These are phyloP conservation scores for Herpailurus yagouaroundi DNA, from an alignment of 2,113 vertebrate species.

Conservation along the genomic window DNA sequence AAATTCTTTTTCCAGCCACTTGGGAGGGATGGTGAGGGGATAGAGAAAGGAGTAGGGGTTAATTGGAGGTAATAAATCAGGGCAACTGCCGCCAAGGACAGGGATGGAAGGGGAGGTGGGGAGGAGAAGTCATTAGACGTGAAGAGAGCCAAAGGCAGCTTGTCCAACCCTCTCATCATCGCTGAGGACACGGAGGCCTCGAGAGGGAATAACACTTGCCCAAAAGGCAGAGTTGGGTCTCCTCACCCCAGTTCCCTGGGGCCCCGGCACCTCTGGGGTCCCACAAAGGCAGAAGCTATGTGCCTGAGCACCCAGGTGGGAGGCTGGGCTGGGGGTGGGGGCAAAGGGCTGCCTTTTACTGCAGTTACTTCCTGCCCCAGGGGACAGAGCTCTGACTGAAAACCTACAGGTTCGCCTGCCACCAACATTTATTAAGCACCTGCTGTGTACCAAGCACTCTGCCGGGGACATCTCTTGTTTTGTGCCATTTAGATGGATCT, in stretches of 20 bases:
- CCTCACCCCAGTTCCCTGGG: neutral
- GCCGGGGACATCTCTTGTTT: neutral
- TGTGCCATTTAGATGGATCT: neutral
- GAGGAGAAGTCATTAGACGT: slow-evolving; percentile 52
- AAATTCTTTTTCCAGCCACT: slow-evolving; percentile 28
- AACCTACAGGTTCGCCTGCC: neutral
- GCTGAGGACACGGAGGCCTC: neutral
- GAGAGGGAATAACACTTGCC: neutral
- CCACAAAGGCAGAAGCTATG: neutral
- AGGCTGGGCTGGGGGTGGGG: neutral
- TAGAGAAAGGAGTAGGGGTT: slow-evolving; percentile 41
- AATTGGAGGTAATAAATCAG: slow-evolving; percentile 67
- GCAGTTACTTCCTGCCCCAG: neutral
- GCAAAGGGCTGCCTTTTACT: neutral
- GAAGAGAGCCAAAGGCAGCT: slow-evolving; percentile 22
- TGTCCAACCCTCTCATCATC: slow-evolving; percentile 21
- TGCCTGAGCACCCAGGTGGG: neutral
- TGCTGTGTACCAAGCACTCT: neutral
- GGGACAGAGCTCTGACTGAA: neutral
- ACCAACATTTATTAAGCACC: neutral
- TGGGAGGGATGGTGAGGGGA: neutral
- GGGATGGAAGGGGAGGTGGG: neutral
- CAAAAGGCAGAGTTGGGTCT: neutral
- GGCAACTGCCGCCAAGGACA: neutral
- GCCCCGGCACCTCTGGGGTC: neutral